Conservation (phyloP, 2,888 invertebrate species). For the Ditylenchus weischeri region DNA sequence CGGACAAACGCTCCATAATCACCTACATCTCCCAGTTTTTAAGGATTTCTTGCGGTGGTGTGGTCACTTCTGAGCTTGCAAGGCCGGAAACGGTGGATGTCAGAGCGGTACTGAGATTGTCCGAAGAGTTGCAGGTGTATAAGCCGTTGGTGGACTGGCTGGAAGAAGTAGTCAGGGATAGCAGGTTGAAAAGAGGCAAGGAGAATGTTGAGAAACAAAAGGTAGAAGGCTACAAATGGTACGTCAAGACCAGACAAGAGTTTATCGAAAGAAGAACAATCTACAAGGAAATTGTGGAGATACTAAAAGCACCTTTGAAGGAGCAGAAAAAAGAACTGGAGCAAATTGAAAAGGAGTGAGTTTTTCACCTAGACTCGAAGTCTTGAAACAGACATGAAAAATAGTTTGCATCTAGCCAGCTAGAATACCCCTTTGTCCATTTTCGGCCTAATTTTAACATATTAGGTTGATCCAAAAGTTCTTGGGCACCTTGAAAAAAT, state of each 20-base stretch:
- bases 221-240: constrained; percentile 33
- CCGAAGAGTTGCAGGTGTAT: constrained; percentile 16
- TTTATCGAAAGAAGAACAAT: constrained; percentile 45
- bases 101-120: background rate
- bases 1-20: constrained; percentile 57
- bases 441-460: too few species aligned
- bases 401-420: too few species aligned
- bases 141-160: constrained; percentile 31
- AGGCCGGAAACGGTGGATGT: background rate
- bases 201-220: background rate
- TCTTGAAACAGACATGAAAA: background rate
- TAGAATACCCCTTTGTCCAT: too few species aligned
- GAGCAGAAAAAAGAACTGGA: constrained; percentile 26
- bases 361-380: background rate
- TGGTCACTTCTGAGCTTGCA: background rate
- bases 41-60: constrained; percentile 12
- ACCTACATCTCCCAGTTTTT: constrained; percentile 58
- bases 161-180: constrained; percentile 18
- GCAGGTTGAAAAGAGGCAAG: background rate
- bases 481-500: too few species aligned
- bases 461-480: too few species aligned
- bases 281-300: constrained; percentile 27
- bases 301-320: constrained; percentile 2
- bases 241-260: constrained; percentile 44
- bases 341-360: constrained; percentile 22